These are phyloP conservation scores for Epicauta chinensis DNA, from an alignment of 1,140 invertebrate genomes.

Conservation along the genomic window DNA sequence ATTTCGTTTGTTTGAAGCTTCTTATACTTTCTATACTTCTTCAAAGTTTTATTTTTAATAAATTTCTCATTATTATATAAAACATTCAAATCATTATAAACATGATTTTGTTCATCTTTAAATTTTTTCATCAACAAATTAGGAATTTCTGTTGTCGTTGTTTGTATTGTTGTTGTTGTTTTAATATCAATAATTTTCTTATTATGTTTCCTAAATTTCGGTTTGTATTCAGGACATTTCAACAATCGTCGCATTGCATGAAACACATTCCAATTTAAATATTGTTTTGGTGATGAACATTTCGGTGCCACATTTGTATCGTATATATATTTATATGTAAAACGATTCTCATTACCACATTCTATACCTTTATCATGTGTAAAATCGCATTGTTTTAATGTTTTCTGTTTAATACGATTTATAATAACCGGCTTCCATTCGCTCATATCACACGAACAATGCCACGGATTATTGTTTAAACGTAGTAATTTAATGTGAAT, in stretches of 20 bases:
- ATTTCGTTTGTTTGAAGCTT: background rate
- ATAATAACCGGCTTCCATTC: slow-evolving; percentile 53
- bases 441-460: slow-evolving; percentile 59
- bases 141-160: background rate
- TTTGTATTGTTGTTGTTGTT: background rate
- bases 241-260: slow-evolving; percentile 45
- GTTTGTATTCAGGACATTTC: slow-evolving; percentile 38
- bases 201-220: slow-evolving; percentile 34
- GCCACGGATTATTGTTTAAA: slow-evolving; percentile 61
- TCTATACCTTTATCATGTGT: slow-evolving; percentile 41
- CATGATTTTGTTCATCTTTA: background rate
- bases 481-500: slow-evolving; percentile 50
- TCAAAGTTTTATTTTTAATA: background rate
- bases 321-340: slow-evolving; percentile 44
- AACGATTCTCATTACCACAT: slow-evolving; percentile 32
- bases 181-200: too few species aligned
- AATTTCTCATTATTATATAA: background rate
- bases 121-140: too few species aligned
- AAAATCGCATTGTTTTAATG: slow-evolving; percentile 40
- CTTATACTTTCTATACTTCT: slow-evolving; percentile 3
- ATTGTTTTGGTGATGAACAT: slow-evolving; percentile 52
- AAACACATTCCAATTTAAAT: slow-evolving; percentile 55
- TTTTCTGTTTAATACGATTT: slow-evolving; percentile 46
- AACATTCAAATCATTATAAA: slow-evolving; percentile 15
- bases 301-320: slow-evolving; percentile 55